A percentile compares a stretch with the other conserved stretches of the same genome.
phyloP scores from a whole-genome alignment of 1,140 invertebrate species.

The Hormaphis cornu region DNA sequence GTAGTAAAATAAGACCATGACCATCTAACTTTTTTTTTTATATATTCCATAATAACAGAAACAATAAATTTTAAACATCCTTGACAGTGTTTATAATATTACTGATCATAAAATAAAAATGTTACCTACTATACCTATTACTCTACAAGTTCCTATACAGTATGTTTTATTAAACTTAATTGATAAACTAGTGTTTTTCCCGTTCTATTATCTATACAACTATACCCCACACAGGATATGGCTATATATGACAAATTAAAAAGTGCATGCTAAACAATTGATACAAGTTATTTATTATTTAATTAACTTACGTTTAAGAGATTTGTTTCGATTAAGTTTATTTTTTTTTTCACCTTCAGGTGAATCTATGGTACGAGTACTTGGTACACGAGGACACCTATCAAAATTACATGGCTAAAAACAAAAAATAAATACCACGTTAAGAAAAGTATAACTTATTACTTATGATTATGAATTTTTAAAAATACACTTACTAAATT shows the following conservation, averaged over 20 bases:
- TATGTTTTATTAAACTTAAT: constrained; percentile 18
- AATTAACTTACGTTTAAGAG: constrained; percentile 16
- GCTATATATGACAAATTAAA: constrained; percentile 6
- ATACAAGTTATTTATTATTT: background rate
- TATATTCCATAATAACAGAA: background rate
- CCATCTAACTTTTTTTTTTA: background rate
- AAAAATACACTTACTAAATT: constrained; percentile 42
- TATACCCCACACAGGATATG: constrained; percentile 23
- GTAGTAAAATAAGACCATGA: background rate
- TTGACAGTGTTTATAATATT: constrained; percentile 1
- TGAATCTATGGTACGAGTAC: background rate
- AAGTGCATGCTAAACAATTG: background rate
- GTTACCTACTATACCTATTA: background rate
- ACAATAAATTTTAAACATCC: background rate
- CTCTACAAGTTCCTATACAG: background rate
- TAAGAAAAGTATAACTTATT: background rate
- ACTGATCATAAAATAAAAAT: constrained; percentile 7
- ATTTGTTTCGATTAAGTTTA: constrained; percentile 25
- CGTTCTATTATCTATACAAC: constrained; percentile 24
- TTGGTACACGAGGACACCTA: constrained; percentile 9
- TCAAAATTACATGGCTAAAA: constrained; percentile 27
- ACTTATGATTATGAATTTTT: background rate
- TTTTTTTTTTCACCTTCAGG: background rate
- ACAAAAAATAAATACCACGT: background rate
- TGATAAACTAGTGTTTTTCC: constrained; percentile 24